These are phyloP conservation scores for Pardosa pseudoannulata DNA, from an alignment of 2,888 invertebrate genomes.

Conservation along the genomic window DNA sequence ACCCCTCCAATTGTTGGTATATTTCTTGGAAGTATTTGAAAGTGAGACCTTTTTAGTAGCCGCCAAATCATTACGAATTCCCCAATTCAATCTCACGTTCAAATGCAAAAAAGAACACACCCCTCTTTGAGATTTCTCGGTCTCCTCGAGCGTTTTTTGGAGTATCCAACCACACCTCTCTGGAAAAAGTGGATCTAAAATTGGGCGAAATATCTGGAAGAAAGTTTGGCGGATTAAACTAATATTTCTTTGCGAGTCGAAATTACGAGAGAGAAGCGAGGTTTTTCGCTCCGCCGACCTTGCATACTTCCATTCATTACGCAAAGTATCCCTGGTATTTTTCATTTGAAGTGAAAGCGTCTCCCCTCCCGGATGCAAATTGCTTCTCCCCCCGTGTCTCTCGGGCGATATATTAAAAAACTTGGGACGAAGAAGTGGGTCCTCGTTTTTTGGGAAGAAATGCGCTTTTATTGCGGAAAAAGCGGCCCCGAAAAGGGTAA, in stretches of 20 bases:
- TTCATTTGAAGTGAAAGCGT: constrained; percentile 52
- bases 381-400: constrained; percentile 17
- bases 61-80: too few species aligned
- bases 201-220: constrained; percentile 34
- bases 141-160: constrained; percentile 4
- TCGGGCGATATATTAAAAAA: constrained; percentile 40
- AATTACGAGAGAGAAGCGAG: constrained; percentile 56
- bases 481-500: constrained; percentile 34
- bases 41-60: too few species aligned
- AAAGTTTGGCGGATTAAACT: constrained; percentile 43
- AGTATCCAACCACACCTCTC: not conserved
- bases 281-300: constrained; percentile 56
- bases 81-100: not conserved
- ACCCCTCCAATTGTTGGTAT: too few species aligned
- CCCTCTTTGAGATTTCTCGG: not conserved
- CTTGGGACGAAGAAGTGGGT: constrained; percentile 8
- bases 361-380: constrained; percentile 7
- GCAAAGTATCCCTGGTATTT: constrained; percentile 70
- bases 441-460: constrained; percentile 20
- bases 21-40: too few species aligned
- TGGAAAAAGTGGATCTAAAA: not conserved
- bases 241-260: constrained; percentile 53
- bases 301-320: constrained; percentile 67
- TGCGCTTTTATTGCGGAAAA: constrained; percentile 28
- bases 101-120: not conserved